Evolutionary conservation across 2,113 vertebrate genomes (phyloP).

Genomic region (Probosciger aterrimus): DNA sequence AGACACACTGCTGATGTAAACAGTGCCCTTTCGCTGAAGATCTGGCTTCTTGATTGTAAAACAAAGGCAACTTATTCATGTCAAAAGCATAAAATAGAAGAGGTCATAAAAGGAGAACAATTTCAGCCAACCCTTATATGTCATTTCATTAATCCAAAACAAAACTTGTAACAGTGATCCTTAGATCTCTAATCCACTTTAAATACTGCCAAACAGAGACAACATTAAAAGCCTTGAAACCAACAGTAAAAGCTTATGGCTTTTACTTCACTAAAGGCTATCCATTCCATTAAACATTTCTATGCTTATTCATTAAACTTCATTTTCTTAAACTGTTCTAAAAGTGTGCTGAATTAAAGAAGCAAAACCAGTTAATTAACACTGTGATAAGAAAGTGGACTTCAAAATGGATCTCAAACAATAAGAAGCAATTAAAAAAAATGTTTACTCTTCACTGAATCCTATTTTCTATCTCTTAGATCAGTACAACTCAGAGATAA

Average conservation of each 20-base stretch:
- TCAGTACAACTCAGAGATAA: background rate
- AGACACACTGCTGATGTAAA: background rate
- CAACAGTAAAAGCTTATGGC: slow-evolving; percentile 24
- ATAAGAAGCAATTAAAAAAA: background rate
- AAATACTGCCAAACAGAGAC: slow-evolving; percentile 55
- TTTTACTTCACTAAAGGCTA: background rate
- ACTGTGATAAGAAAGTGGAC: background rate
- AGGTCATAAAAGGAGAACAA: background rate
- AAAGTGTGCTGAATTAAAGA: background rate
- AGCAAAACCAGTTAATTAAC: slow-evolving; percentile 3
- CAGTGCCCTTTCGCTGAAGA: background rate
- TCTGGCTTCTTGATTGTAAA: background rate
- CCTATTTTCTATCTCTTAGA: background rate
- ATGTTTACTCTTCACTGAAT: background rate
- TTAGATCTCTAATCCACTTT: slow-evolving; percentile 50
- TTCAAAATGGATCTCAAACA: slow-evolving; percentile 24
- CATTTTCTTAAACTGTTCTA: background rate
- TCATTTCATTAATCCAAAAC: slow-evolving; percentile 32
- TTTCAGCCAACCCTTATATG: background rate
- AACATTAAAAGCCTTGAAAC: slow-evolving; percentile 40
- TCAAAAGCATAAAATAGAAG: slow-evolving; percentile 12
- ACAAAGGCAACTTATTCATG: background rate
- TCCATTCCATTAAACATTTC: background rate
- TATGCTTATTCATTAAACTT: slow-evolving; percentile 15
- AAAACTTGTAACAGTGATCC: slow-evolving; percentile 42